Evolutionary conservation across 2,888 invertebrate genomes (phyloP).

Genomic region (Dynastes hyllus): DNA sequence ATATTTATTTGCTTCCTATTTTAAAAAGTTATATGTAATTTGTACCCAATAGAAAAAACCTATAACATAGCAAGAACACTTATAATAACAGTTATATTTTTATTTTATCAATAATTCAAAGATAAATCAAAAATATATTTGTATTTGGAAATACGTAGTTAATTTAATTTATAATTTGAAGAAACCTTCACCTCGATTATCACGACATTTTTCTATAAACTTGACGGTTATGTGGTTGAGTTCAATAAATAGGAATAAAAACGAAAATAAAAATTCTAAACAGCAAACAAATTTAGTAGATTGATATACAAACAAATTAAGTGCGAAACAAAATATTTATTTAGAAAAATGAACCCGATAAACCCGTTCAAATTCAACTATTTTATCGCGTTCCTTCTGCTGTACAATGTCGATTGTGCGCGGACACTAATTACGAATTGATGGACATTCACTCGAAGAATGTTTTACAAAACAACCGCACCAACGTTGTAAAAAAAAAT

Average conservation of each 20-base stretch:
- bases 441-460: constrained; percentile 37
- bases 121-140: no score
- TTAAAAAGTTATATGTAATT: no score
- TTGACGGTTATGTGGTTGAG: no score
- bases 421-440: constrained; percentile 26
- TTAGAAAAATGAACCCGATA: constrained; percentile 34
- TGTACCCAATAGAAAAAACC: no score
- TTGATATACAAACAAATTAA: constrained; percentile 12
- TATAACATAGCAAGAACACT: no score
- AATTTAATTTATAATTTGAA: no score
- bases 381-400: constrained; percentile 21
- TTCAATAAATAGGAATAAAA: not conserved
- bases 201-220: no score
- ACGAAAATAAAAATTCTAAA: not conserved
- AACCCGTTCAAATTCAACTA: constrained; percentile 40
- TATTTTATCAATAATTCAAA: no score
- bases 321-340: constrained; percentile 1
- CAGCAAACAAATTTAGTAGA: not conserved
- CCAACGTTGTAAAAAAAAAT: constrained; percentile 11
- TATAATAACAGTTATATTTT: no score
- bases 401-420: not conserved
- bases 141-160: no score
- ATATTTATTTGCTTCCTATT: no score
- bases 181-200: no score
- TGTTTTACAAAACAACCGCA: constrained; percentile 29